Conservation (phyloP, 2,113 vertebrate genomes). For the Eonycteris spelaea region DNA sequence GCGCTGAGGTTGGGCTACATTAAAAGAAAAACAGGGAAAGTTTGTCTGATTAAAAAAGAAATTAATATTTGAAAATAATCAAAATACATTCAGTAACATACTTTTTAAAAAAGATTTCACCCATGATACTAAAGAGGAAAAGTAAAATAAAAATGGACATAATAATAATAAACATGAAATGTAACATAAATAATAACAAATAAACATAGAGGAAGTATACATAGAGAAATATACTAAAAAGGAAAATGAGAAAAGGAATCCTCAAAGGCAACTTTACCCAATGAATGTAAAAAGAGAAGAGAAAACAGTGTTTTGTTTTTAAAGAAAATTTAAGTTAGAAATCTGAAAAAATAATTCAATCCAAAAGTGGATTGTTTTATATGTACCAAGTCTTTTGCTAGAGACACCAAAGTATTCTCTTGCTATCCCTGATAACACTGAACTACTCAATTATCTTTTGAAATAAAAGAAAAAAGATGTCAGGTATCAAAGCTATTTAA, state of each 20-base stretch:
- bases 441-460: neutral
- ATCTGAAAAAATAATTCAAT: neutral
- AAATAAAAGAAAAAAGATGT: constrained; percentile 6
- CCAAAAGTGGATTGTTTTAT: neutral
- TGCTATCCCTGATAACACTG: neutral
- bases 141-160: neutral
- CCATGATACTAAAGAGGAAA: neutral
- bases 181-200: neutral
- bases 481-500: neutral
- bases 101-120: neutral
- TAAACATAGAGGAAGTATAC: neutral
- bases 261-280: neutral
- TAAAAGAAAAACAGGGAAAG: neutral
- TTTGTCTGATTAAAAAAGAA: neutral
- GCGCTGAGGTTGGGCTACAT: constrained; percentile 91
- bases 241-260: neutral
- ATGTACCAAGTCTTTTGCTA: neutral
- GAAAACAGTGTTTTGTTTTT: neutral
- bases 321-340: constrained; percentile 23
- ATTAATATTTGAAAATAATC: constrained; percentile 41
- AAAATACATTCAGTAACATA: constrained; percentile 16
- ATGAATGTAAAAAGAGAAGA: neutral
- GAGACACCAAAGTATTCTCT: neutral
- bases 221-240: neutral
- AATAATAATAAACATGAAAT: neutral